Evolutionary conservation across 2,888 invertebrate genomes (phyloP).

Genomic region (Napeogenes sylphis): DNA sequence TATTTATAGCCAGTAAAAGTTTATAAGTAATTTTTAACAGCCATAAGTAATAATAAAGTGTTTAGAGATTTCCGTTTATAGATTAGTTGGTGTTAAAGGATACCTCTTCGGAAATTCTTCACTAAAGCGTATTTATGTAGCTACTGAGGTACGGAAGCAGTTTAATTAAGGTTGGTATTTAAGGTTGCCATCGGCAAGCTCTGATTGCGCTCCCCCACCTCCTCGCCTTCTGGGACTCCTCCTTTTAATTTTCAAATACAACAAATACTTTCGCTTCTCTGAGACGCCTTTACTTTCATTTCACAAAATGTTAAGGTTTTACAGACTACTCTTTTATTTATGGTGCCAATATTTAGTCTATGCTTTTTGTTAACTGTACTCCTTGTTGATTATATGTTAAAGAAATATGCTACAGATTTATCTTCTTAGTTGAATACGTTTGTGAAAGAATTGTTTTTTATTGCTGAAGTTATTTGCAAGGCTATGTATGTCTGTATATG

Average conservation of each 20-base stretch:
- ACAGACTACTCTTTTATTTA: conserved; percentile 3
- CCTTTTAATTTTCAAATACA: conserved; percentile 75
- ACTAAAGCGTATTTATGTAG: conserved; percentile 68
- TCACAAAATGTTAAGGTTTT: conserved; percentile 32
- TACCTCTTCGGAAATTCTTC: conserved; percentile 63
- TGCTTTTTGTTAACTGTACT: conserved; percentile 15
- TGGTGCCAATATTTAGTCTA: conserved; percentile 7
- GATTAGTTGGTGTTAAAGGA: conserved; percentile 50
- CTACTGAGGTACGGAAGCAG: conserved; percentile 63
- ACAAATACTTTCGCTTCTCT: conserved; percentile 60
- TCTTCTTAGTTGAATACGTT: too few relatives aligned
- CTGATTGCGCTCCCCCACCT: conserved; percentile 65
- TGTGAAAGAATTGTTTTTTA: background rate
- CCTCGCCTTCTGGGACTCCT: conserved; percentile 53
- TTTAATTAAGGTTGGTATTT: conserved; percentile 77
- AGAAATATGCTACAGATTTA: too few relatives aligned
- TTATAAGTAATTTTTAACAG: too few relatives aligned
- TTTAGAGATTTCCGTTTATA: conserved; percentile 15
- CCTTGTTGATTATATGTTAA: conserved; percentile 15
- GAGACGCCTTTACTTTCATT: conserved; percentile 37
- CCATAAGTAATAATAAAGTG: too few relatives aligned
- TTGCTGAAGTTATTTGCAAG: background rate
- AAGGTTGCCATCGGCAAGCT: conserved; percentile 68
- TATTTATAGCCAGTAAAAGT: background rate
- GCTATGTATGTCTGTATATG: too few relatives aligned